These are phyloP conservation scores for Silvanus unidentatus DNA, from an alignment of 2,888 invertebrate species.

Conservation along the genomic window DNA sequence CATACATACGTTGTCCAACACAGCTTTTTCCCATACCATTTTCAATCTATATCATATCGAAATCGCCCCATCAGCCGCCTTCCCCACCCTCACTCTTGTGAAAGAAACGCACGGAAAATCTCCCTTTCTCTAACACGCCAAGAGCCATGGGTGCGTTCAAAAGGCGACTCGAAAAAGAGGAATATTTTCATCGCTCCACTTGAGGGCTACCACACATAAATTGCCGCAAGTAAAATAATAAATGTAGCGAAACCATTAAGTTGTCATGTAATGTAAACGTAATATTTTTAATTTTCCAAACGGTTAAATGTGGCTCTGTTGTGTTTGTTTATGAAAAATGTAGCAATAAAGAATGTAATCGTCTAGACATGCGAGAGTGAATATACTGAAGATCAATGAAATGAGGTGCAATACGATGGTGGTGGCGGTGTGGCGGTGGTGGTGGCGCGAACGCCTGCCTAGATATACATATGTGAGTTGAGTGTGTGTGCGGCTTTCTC, in stretches of 20 bases:
- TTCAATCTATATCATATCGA: no score
- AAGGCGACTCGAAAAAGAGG: no score
- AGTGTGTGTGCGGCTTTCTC: no score
- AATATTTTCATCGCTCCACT: no score
- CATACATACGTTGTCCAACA: no score
- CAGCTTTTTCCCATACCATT: no score
- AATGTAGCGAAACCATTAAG: conserved; percentile 13
- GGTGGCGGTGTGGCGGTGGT: not conserved
- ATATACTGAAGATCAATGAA: conserved; percentile 1
- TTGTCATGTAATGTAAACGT: conserved; percentile 15
- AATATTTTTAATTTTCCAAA: conserved; percentile 16
- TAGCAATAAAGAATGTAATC: conserved; percentile 7
- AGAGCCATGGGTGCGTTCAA: no score
- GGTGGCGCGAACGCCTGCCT: not conserved
- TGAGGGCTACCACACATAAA: conserved; percentile 7
- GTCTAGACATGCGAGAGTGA: conserved; percentile 11
- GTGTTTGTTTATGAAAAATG: conserved; percentile 13
- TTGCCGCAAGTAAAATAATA: conserved; percentile 10
- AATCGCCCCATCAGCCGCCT: no score
- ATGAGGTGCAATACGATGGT: conserved; percentile 1
- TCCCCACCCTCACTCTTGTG: no score
- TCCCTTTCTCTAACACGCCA: no score
- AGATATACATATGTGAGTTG: no score
- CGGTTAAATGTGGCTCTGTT: conserved; percentile 5
- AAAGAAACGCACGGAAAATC: no score